Base-by-base conservation (phyloP, 1,140 invertebrate genomes). In the Diachasma alloeum region DNA sequence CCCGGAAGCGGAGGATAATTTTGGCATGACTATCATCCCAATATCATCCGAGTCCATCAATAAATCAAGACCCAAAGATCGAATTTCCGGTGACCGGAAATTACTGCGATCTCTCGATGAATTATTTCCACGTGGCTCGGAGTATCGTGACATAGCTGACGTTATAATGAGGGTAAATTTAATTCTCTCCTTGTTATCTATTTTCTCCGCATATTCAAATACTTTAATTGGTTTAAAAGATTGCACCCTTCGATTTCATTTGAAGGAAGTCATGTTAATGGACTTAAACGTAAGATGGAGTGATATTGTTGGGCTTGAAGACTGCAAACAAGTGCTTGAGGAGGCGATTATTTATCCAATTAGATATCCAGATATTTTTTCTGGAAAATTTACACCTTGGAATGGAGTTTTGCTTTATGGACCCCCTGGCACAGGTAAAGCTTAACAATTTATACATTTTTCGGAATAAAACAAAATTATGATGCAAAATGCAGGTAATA, bases 331-430 rank as follows among this genome's bases (percentile, higher is more conserved):
- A 80, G 86, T 96, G 19, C 88, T 99, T n/a, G 95, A 96, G 90
- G 97, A 98, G 90, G 94, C 97, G 2, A 93, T 97, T 0, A 91
- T 98, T 5, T 97, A 96, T 88, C 96, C 97, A 1, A 90, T 93
- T 9, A 94, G 94, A 85, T 97, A 97, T 89, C 96, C 96, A 2
- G 92, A 95, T 70, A 88, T 98, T 8, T 99, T 98, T 84, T 92
- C 91, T 22, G 93, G 94, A 0, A 91, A 95, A 37, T 86, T 97
- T 44, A 91, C 93, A 69, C 95, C 96, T 0, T 98, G 97, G 96
- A 94, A 94, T 84, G 88, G 91, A 44, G 90, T 97, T 44, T 87
- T 98, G 15, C 87, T 98, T 0, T 96, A 96, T 85, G 97, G 97
- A 0, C 96, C 97, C 2, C 96, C 97, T 0, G 97, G 93, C 84